Evolutionary conservation across 2,113 vertebrate genomes (phyloP).

Genomic region (Isichthys henryi): DNA sequence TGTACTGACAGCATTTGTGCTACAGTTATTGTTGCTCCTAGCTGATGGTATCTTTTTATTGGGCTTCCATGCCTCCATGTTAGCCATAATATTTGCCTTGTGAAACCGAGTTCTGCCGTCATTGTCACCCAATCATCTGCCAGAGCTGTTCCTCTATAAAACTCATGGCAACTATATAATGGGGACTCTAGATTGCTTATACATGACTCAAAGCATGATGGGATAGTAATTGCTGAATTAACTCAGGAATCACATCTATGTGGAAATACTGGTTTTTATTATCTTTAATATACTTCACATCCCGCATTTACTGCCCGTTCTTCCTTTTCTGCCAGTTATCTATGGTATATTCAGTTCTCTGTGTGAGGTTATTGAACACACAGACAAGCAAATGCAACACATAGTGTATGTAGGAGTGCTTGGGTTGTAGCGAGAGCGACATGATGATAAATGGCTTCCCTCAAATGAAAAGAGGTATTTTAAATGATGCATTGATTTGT

Average conservation of each 20-base stretch:
- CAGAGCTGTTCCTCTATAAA: neutral
- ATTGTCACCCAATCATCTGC: neutral
- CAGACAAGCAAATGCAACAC: neutral
- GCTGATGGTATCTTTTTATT: neutral
- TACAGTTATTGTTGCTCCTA: neutral
- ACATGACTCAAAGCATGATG: neutral
- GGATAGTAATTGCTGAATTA: neutral
- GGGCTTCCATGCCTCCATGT: neutral
- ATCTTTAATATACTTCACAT: neutral
- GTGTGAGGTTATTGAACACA: neutral
- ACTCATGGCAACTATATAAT: neutral
- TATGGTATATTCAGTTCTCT: neutral
- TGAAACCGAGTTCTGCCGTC: neutral
- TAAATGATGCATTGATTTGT: neutral
- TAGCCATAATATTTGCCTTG: neutral
- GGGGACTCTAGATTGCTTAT: neutral
- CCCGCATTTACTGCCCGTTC: neutral
- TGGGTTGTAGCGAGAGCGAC: neutral
- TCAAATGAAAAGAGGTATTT: neutral
- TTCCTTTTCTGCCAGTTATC: neutral
- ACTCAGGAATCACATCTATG: neutral
- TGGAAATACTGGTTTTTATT: neutral
- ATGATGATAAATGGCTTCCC: neutral
- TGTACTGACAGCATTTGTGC: neutral
- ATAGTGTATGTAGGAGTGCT: neutral